Base-by-base conservation (phyloP, 2,888 invertebrate genomes). In the Nudaria mundana region DNA sequence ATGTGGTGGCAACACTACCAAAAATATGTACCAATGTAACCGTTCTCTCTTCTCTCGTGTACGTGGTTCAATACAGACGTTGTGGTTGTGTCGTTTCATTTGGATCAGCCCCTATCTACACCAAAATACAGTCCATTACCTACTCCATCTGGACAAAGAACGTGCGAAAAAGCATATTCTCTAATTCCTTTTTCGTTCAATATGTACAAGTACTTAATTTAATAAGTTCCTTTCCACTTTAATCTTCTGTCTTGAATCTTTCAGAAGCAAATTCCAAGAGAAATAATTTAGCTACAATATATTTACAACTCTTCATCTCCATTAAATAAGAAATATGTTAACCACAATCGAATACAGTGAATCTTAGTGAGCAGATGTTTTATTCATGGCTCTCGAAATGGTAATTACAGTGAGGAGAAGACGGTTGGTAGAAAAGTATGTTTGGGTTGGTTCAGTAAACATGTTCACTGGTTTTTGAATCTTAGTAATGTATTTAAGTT, bases 291-390 rank as follows among this genome's bases (percentile, higher is more conserved):
- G 48, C 44, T 45, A 44, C 54, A 61, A 63, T 67, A 64, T 69
- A 69, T 66, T 68, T 66, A 53, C 63, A 63, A 56, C 67, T 63
- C 63, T 70, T 69, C 59, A 63, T 72, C 69, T 70, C 71, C 71
- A 71, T 70, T 72, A 66, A 71, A 68, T 59, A 69, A 71, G 67
- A 71, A 69, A 71, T 67, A 71, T 68, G 71, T 67, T 66, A 68
- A 76, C 67, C 73, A 70, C 67, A 75, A 74, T 75, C 74, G 69
- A 79, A 77, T 71, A 68, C 71, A 62, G 72, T 56, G 69, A 76
- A 76, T 71, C 74, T 73, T 65, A 76, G 71, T 71, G 75, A 71
- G 75, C 76, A 74, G 66, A 81, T 82, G 77, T 81, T 80, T 81
- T 82, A 82, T 82, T 82, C 81, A 82, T 75, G 55, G 46, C 49